A percentile compares a stretch with the other conserved stretches of the same genome.
Evolutionary conservation across 2,113 vertebrate species (phyloP).

Genomic region (Mus musculus): GRCm39 chr15:88908501-88909000

Average conservation of each 20-base stretch:
- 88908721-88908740: background rate
- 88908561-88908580: background rate
- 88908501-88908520: background rate
- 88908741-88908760: background rate
- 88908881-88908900: slow-evolving; percentile 96
- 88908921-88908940: slow-evolving; percentile 92
- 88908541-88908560: background rate
- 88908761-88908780: rapidly evolving
- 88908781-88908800: background rate
- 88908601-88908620: background rate
- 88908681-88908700: too few species aligned
- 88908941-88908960: slow-evolving; percentile 92
- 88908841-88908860: background rate
- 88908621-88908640: background rate
- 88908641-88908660: too few species aligned
- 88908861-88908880: slow-evolving; percentile 92
- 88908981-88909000: slow-evolving; percentile 90
- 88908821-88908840: background rate
- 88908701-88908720: background rate
- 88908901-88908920: slow-evolving; percentile 94
- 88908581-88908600: background rate
- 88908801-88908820: background rate
- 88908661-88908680: background rate
- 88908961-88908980: slow-evolving; percentile 90
- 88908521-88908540: rapidly evolving